Evolutionary conservation across 2,888 invertebrate genomes (phyloP), one percentile per base, ranked within the genome.

Genomic region (Dasypogon diadema): DNA sequence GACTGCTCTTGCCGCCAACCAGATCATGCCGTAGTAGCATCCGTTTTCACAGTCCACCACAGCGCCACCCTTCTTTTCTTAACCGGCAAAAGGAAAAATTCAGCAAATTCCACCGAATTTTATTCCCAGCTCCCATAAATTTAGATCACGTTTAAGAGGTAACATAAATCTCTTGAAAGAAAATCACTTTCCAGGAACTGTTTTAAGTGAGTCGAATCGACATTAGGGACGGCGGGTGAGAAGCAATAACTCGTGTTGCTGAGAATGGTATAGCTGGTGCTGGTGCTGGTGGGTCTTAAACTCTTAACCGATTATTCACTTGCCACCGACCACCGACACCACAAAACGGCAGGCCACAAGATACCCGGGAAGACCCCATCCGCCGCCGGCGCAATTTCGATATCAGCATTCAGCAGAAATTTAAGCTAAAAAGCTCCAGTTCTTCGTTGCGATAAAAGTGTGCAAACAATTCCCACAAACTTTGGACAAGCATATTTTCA

Each of bases 121-220:
- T 30, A 30, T n/a, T 34, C 30, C 30, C 58, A 34, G 34, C 60
- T 18, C 18, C 60, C 60, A 60, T 60, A 60, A 60, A 60, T 60
- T 60, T 60, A 34, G 60, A 60, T 60, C 60, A 60, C 60, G 21
- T 60, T 60, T 60, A 60, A 60, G 60, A 42, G n/a, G 60, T 21
- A 34, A 18, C 60, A 60, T 60, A 60, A 60, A 60, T 60, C 60
- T 60, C 26, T 12, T 21, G 60, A 60, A 34, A 34, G 60, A 60
- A 60, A 60, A 60, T 60, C 60, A 60, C 60, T 60, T 60, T 60
- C 37, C 60, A 60, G 60, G 60, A 60, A 60, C 37, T 60, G 37
- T 60, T 34, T 60, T 60, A 60, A 60, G 60, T 60, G 60, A 60
- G 60, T 60, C 18, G 60, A 60, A 34, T 60, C 37, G 60, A 60